Evolutionary conservation across 2,888 invertebrate species (phyloP), one percentile per base, ranked within the genome.

Genomic region (Pheosia tremula): DNA sequence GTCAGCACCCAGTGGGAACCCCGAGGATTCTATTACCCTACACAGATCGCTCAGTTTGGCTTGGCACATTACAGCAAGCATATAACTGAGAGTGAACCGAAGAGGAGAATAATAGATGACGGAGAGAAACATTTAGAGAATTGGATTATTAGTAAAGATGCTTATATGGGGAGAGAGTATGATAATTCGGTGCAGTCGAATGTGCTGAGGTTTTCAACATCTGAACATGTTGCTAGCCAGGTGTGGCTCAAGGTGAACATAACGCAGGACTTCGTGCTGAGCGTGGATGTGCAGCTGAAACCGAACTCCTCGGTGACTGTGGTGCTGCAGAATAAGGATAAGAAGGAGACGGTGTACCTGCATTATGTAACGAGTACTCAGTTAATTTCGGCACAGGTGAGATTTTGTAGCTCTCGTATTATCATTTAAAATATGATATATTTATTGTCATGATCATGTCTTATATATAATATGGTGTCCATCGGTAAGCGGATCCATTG

Each of bases 1-100:
- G 96, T 99, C 60, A 98, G 98, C n/a, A 98, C 97, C 0, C 99
- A 99, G 84, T 99, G 99, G 99, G 98, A 98, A 78, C 96, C 97
- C 47, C 96, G 96, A 68, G 99, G 99, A 0, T 99, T 99, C 88
- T 98, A 97, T 88, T 99, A 99, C 91, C 99, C 99, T 0, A 99
- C 99, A 1, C 99, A 99, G 93, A 99, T 99, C 72, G 99, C 99
- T 6, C 99, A 99, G 88, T 99, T 98, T 87, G 99, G 98, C 0
- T 90, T 99, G 62, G 98, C 99, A 9, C 99, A 99, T 90, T 99
- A 98, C 88, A 98, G 98, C 88, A 99, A 99, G 88, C 97, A 98
- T 87, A 90, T 99, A 11, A 97, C 97, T 0, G 98, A 98, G 78
- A 96, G 97, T 0, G 96, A 97, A 72, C 97, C 98, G 0, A 94